A percentile compares a stretch with the other conserved stretches of the same genome.
Evolutionary conservation across 2,888 invertebrate species (phyloP).

Genomic region (Bugula neritina): DNA sequence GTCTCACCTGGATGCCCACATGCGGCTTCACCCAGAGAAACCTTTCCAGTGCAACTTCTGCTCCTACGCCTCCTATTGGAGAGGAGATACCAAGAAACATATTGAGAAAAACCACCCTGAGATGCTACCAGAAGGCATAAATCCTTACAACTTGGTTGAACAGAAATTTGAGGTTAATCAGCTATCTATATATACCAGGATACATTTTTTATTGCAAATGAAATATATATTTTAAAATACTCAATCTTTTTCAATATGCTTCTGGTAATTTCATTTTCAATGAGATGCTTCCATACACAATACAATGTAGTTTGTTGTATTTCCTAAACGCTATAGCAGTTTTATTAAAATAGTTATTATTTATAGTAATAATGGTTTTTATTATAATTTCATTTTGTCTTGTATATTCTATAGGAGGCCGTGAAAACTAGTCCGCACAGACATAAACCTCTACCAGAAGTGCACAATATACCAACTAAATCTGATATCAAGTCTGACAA

Average conservation of each 20-base stretch:
- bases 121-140: slow-evolving; percentile 35
- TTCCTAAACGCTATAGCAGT: no score
- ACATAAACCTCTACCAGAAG: slow-evolving; percentile 1
- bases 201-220: no score
- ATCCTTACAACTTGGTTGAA: slow-evolving; percentile 24
- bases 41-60: slow-evolving; percentile 56
- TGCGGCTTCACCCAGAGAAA: slow-evolving; percentile 53
- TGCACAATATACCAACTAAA: slow-evolving; percentile 10
- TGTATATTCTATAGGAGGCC: slow-evolving; percentile 23
- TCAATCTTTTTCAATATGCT: no score
- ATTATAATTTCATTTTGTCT: no score
- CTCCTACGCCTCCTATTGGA: slow-evolving; percentile 55
- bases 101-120: slow-evolving; percentile 54
- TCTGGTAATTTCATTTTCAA: no score
- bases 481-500: slow-evolving; percentile 15
- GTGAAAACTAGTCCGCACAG: slow-evolving; percentile 10
- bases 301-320: no score
- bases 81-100: slow-evolving; percentile 56
- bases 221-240: no score
- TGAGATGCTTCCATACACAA: no score
- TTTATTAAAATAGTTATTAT: no score
- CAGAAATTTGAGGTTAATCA: slow-evolving; percentile 23
- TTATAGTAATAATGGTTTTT: no score
- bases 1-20: slow-evolving; percentile 55
- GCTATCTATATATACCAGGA: no score